These are phyloP conservation scores for Philopedon plagiatum DNA, from an alignment of 2,888 invertebrate genomes.

Conservation along the genomic window DNA sequence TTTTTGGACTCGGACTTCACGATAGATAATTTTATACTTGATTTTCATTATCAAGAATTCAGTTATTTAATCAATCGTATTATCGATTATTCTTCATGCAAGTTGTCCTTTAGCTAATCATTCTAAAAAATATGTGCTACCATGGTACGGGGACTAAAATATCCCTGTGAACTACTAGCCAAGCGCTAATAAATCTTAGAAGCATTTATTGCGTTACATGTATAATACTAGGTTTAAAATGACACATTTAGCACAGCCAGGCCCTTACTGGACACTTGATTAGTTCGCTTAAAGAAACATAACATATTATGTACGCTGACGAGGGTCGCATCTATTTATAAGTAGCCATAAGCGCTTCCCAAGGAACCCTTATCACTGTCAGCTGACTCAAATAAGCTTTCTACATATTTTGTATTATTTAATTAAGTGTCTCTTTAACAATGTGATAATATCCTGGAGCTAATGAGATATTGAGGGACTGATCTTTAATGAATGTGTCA, in stretches of 20 bases:
- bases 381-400: not conserved
- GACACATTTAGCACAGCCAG: not conserved
- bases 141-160: too few relatives aligned
- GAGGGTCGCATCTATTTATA: constrained; percentile 9
- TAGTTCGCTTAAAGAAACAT: not conserved
- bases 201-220: not conserved
- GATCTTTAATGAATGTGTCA: too few relatives aligned
- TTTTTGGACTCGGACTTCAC: too few relatives aligned
- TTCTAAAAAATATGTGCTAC: too few relatives aligned
- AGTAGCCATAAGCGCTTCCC: constrained; percentile 6
- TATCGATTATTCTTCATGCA: too few relatives aligned
- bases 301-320: constrained; percentile 1
- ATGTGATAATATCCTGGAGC: not conserved
- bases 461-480: not conserved
- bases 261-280: not conserved
- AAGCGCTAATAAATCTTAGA: not conserved
- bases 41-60: too few relatives aligned
- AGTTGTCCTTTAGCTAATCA: too few relatives aligned
- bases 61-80: too few relatives aligned
- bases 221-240: not conserved
- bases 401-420: not conserved
- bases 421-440: not conserved
- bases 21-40: too few relatives aligned
- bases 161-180: too few relatives aligned
- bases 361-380: constrained; percentile 1